A percentile compares a stretch with the other conserved stretches of the same genome.
phyloP scores from a whole-genome alignment of 2,113 vertebrate genomes.

The Dipodomys ordii region DNA sequence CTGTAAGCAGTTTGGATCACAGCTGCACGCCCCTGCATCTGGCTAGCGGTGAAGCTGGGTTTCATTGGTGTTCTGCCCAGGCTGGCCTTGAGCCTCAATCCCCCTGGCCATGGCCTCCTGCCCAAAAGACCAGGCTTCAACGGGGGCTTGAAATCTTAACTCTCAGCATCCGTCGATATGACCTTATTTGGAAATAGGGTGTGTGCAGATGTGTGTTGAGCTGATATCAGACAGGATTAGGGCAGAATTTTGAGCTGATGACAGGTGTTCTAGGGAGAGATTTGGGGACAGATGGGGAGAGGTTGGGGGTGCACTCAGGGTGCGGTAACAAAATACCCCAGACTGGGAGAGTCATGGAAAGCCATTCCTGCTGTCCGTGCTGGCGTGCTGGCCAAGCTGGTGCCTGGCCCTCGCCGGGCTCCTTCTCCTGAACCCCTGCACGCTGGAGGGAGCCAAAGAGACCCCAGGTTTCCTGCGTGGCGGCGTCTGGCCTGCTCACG shows the following conservation, averaged over 20 bases:
- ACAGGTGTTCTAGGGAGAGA: not conserved
- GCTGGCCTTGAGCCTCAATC: too few species aligned
- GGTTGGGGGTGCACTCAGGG: too few species aligned
- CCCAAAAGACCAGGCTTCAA: too few species aligned
- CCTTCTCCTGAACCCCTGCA: not conserved
- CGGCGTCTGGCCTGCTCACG: not conserved
- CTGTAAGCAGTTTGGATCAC: too few species aligned
- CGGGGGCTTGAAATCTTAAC: not conserved
- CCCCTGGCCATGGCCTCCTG: too few species aligned
- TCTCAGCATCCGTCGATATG: not conserved
- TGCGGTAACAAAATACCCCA: accelerated
- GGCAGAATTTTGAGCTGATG: not conserved
- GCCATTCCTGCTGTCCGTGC: not conserved
- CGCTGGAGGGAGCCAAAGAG: too few species aligned
- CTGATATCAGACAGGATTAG: too few species aligned
- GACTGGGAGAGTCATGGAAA: not conserved
- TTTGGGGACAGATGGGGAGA: not conserved
- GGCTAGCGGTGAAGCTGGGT: too few species aligned
- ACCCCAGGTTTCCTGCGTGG: too few species aligned
- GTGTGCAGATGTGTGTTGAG: not conserved
- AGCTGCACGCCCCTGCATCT: too few species aligned
- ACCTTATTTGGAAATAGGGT: not conserved
- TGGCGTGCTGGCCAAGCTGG: accelerated
- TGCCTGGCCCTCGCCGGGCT: not conserved
- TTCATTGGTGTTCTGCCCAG: too few species aligned